Conservation (phyloP, 2,113 vertebrate species). For the Hippocampus mohnikei region DNA sequence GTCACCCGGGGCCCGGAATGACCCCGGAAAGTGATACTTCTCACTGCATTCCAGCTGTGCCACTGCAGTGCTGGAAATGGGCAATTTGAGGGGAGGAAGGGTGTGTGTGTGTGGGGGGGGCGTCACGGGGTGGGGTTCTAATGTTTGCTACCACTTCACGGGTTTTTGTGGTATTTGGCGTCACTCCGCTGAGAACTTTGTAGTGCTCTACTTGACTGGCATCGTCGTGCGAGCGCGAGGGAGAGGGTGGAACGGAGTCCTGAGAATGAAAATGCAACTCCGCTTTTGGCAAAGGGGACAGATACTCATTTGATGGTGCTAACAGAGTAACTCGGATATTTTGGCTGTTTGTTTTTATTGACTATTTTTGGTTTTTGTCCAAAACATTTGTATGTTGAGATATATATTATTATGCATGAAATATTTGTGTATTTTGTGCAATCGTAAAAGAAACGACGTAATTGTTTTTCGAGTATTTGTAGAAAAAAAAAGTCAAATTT, state of each 20-base stretch:
- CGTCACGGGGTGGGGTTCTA: neutral
- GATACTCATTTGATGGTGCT: no score
- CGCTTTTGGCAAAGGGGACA: no score
- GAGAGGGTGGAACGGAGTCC: neutral
- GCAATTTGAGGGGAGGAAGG: neutral
- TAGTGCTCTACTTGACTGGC: slow-evolving; percentile 28
- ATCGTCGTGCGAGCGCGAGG: neutral
- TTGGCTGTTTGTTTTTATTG: no score
- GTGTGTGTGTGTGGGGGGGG: neutral
- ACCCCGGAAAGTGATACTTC: slow-evolving; percentile 6
- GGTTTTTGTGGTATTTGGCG: slow-evolving; percentile 41
- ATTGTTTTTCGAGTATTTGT: no score
- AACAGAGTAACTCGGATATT: no score
- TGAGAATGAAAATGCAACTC: neutral
- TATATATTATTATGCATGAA: no score
- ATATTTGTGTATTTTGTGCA: no score
- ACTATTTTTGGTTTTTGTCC: no score
- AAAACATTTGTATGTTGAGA: no score
- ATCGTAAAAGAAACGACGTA: no score
- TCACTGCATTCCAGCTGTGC: slow-evolving; percentile 8
- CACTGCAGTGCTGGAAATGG: slow-evolving; percentile 1
- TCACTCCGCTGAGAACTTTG: slow-evolving; percentile 40
- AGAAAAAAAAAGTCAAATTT: no score
- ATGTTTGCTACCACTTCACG: neutral
- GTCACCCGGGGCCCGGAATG: neutral